phyloP scores from a whole-genome alignment of 2,113 vertebrate species.

The Platichthys stellatus region DNA sequence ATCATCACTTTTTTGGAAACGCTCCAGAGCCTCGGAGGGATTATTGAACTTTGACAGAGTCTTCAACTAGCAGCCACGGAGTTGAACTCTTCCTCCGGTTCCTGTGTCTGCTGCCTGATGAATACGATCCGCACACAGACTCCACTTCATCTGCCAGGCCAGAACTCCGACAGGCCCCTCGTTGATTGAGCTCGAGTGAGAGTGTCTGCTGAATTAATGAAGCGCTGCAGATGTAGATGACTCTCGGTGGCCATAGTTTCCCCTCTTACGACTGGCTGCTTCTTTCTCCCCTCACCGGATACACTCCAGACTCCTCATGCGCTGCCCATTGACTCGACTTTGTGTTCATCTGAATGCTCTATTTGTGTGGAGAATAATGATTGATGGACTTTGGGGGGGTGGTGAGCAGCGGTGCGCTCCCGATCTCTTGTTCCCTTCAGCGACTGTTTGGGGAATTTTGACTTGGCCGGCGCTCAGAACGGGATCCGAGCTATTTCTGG shows the following conservation, averaged over 20 bases:
- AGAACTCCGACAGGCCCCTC: slow-evolving; percentile 54
- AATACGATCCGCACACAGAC: slow-evolving; percentile 38
- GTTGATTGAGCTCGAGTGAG: slow-evolving; percentile 57
- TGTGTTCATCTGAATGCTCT: slow-evolving; percentile 77
- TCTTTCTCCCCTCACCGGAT: slow-evolving; percentile 70
- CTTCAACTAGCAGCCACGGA: not conserved
- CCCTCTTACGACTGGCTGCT: slow-evolving; percentile 70
- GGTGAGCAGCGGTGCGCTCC: slow-evolving; percentile 52
- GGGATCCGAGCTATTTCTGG: slow-evolving; percentile 71
- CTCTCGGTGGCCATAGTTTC: slow-evolving; percentile 53
- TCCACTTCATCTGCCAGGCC: slow-evolving; percentile 37
- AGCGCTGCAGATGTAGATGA: slow-evolving; percentile 70
- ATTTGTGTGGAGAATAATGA: slow-evolving; percentile 78
- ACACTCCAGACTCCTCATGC: slow-evolving; percentile 77
- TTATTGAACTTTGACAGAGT: slow-evolving; percentile 21
- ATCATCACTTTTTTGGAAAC: slow-evolving; percentile 18
- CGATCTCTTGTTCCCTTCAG: slow-evolving; percentile 64
- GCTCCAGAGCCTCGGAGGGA: not conserved
- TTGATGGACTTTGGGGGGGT: slow-evolving; percentile 74
- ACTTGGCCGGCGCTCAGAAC: slow-evolving; percentile 64
- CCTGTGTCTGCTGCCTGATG: slow-evolving; percentile 24
- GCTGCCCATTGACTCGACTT: slow-evolving; percentile 76
- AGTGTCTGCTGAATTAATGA: slow-evolving; percentile 66
- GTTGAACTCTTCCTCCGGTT: too few species aligned
- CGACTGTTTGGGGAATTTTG: slow-evolving; percentile 63